Evolutionary conservation across 92 coral and sea anemone species (phyloP).

Genomic region (Plumapathes pennacea): DNA sequence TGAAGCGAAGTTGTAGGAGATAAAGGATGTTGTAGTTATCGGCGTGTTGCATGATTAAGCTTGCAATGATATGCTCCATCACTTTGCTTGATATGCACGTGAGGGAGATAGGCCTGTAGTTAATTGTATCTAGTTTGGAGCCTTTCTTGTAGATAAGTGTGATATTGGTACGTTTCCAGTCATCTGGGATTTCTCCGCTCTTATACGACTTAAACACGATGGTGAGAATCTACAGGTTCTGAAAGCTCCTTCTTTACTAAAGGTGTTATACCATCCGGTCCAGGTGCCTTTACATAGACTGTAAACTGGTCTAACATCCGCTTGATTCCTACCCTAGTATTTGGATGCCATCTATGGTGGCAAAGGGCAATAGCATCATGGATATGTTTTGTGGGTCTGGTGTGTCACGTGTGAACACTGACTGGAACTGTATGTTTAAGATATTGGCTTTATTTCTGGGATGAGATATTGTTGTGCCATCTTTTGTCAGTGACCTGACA

Average conservation of each 20-base stretch:
- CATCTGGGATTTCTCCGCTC: slow-evolving; percentile 20
- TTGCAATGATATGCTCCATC: slow-evolving; percentile 30
- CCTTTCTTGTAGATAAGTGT: slow-evolving; percentile 28
- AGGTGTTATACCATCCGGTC: slow-evolving; percentile 22
- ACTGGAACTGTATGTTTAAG: slow-evolving; percentile 28
- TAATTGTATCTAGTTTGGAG: background rate
- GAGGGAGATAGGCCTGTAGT: slow-evolving; percentile 16
- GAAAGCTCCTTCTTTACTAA: slow-evolving; percentile 14
- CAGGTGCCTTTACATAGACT: slow-evolving; percentile 6
- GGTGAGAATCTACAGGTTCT: slow-evolving; percentile 9
- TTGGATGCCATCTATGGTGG: slow-evolving; percentile 12
- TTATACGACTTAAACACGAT: slow-evolving; percentile 13
- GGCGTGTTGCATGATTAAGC: slow-evolving; percentile 35
- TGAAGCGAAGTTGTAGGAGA: slow-evolving; percentile 30
- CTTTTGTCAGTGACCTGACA: slow-evolving; percentile 1
- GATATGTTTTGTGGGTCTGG: background rate
- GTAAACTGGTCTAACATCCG: slow-evolving; percentile 10
- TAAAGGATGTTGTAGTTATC: slow-evolving; percentile 15
- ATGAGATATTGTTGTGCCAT: slow-evolving; percentile 13
- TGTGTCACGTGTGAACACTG: slow-evolving; percentile 35
- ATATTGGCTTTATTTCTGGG: slow-evolving; percentile 20
- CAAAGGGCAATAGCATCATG: slow-evolving; percentile 10
- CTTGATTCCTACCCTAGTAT: slow-evolving; percentile 20
- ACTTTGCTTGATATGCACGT: slow-evolving; percentile 26
- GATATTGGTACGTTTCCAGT: slow-evolving; percentile 16